These are phyloP conservation scores for Papilio machaon DNA, from an alignment of 1,140 invertebrate genomes.

Conservation along the genomic window DNA sequence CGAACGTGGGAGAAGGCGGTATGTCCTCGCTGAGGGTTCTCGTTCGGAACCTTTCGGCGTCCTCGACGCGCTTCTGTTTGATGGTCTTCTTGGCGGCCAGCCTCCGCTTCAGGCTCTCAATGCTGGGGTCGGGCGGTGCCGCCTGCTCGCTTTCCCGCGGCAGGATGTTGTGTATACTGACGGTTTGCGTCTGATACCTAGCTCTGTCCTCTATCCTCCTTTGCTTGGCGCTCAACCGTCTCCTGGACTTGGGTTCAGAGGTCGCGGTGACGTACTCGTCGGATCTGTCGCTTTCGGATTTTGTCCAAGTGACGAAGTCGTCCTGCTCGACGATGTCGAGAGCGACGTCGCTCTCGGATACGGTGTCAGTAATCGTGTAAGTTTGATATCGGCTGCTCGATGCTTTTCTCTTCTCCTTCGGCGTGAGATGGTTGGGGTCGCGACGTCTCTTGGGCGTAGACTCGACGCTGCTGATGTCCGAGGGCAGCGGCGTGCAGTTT, in stretches of 20 bases:
- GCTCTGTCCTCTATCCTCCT: constrained; percentile 85
- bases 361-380: constrained; percentile 87
- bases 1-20: constrained; percentile 74
- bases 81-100: constrained; percentile 79
- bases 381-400: constrained; percentile 90
- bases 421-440: constrained; percentile 83
- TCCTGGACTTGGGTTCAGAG: constrained; percentile 63
- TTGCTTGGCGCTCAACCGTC: constrained; percentile 84
- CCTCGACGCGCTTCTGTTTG: constrained; percentile 83
- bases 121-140: constrained; percentile 57
- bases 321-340: constrained; percentile 58
- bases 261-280: constrained; percentile 73
- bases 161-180: constrained; percentile 66
- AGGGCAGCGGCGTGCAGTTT: constrained; percentile 73
- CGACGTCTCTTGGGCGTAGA: constrained; percentile 86
- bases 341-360: constrained; percentile 57
- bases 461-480: constrained; percentile 85
- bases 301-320: constrained; percentile 76
- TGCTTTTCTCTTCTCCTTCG: constrained; percentile 88
- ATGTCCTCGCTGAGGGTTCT: constrained; percentile 83
- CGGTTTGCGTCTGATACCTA: constrained; percentile 87
- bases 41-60: constrained; percentile 85
- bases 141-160: constrained; percentile 48
- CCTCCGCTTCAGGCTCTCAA: constrained; percentile 79
- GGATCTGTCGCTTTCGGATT: constrained; percentile 73